phyloP scores from a whole-genome alignment of 2,113 vertebrate species.

The Acrocephalus kingi region DNA sequence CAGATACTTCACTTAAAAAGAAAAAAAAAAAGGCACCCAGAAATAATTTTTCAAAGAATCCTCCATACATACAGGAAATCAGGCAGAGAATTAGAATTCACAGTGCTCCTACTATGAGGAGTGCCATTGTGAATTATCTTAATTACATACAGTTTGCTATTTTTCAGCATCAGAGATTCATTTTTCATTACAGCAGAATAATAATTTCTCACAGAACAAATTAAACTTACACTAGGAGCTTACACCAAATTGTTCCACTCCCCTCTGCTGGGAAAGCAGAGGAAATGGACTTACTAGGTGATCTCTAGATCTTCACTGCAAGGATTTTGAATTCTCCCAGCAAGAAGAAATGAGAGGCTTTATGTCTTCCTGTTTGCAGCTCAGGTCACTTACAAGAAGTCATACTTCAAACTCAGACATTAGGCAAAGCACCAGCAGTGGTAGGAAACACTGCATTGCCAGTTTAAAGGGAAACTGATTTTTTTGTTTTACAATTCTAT shows the following conservation, averaged over 20 bases:
- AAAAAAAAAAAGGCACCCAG: not conserved
- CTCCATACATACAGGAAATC: not conserved
- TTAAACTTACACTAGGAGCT: not conserved
- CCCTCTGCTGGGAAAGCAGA: not conserved
- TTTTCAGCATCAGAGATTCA: not conserved
- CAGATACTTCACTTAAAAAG: not conserved
- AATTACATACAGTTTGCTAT: not conserved
- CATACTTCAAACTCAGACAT: not conserved
- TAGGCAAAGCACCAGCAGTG: not conserved
- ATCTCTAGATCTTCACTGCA: not conserved
- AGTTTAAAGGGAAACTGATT: not conserved
- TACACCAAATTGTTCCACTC: not conserved
- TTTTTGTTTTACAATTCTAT: not conserved
- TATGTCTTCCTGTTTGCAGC: not conserved
- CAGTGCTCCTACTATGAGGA: not conserved
- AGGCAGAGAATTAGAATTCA: not conserved
- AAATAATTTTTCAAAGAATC: not conserved
- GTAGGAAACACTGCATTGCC: not conserved
- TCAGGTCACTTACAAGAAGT: not conserved
- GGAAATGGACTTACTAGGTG: not conserved
- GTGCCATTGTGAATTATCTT: not conserved
- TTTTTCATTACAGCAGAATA: not conserved
- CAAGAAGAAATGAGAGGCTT: not conserved
- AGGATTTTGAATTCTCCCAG: not conserved
- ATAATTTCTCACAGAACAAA: not conserved